Evolutionary conservation across 2,888 invertebrate genomes (phyloP).

Genomic region (Entomobrya proxima): DNA sequence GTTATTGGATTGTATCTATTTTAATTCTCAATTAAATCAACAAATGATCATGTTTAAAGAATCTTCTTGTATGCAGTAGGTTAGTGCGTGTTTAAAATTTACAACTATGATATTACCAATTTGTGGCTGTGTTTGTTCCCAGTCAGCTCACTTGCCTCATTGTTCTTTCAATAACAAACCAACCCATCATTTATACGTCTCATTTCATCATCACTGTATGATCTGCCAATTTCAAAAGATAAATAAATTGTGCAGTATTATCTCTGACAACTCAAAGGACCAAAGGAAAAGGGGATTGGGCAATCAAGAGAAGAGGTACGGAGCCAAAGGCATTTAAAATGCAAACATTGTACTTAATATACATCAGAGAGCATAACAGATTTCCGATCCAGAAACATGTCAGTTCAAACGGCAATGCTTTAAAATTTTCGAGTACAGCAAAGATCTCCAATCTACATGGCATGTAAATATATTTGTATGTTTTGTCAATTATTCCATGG

Average conservation of each 20-base stretch:
- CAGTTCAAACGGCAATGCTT: conserved; percentile 42
- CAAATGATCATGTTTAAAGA: conserved; percentile 20
- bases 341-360: conserved; percentile 12
- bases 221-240: conserved; percentile 57
- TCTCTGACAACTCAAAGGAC: conserved; percentile 61
- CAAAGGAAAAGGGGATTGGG: conserved; percentile 47
- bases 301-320: conserved; percentile 54
- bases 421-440: too few relatives aligned
- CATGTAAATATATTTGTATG: conserved; percentile 35
- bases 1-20: conserved; percentile 54
- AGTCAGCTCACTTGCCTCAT: conserved; percentile 25
- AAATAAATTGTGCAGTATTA: conserved; percentile 65
- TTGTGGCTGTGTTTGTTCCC: conserved; percentile 39
- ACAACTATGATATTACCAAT: conserved; percentile 46
- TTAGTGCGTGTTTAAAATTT: conserved; percentile 45
- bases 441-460: not conserved
- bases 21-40: conserved; percentile 54
- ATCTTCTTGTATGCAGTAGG: conserved; percentile 23
- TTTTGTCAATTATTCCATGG: conserved; percentile 54
- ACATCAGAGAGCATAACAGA: conserved; percentile 13
- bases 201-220: conserved; percentile 64
- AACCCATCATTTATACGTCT: conserved; percentile 61
- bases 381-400: conserved; percentile 44
- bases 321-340: not conserved
- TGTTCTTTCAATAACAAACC: conserved; percentile 49